phyloP scores from a whole-genome alignment of 1,140 invertebrate genomes.

The Glomeris maerens region DNA sequence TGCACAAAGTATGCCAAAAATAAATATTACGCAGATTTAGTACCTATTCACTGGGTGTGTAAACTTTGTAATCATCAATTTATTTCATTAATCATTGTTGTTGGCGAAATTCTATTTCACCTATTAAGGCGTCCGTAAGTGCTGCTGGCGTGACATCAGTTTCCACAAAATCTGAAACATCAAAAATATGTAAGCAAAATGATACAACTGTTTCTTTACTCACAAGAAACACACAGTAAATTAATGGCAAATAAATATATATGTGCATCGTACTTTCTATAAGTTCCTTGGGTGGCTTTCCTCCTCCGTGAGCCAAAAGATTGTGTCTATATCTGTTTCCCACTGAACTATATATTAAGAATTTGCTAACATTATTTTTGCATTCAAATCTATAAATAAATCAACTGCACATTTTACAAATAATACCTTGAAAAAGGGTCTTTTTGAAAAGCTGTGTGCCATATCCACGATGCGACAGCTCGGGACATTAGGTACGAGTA shows the following conservation, averaged over 20 bases:
- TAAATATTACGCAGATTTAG: too few species aligned
- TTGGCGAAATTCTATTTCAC: conserved; percentile 30
- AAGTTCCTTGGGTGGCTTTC: conserved; percentile 54
- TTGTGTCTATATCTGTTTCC: conserved; percentile 62
- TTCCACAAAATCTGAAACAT: conserved; percentile 46
- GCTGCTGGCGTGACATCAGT: conserved; percentile 46
- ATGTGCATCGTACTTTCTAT: conserved; percentile 33
- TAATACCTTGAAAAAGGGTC: conserved; percentile 54
- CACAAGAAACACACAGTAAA: conserved; percentile 1
- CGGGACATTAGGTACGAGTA: conserved; percentile 92
- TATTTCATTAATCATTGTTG: not conserved
- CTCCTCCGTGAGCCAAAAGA: conserved; percentile 76
- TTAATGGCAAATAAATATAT: not conserved
- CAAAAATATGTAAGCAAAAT: conserved; percentile 13
- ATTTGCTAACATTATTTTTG: not conserved
- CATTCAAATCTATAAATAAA: not conserved
- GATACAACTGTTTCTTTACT: conserved; percentile 1
- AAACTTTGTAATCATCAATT: not conserved
- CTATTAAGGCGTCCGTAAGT: conserved; percentile 35
- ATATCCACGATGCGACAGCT: conserved; percentile 83
- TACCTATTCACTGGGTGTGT: too few species aligned
- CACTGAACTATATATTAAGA: conserved; percentile 21
- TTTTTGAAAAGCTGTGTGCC: conserved; percentile 70
- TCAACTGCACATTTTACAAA: not conserved
- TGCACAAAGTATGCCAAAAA: too few species aligned